phyloP scores from a whole-genome alignment of 2,888 invertebrate genomes.

The Hipparchia semele region DNA sequence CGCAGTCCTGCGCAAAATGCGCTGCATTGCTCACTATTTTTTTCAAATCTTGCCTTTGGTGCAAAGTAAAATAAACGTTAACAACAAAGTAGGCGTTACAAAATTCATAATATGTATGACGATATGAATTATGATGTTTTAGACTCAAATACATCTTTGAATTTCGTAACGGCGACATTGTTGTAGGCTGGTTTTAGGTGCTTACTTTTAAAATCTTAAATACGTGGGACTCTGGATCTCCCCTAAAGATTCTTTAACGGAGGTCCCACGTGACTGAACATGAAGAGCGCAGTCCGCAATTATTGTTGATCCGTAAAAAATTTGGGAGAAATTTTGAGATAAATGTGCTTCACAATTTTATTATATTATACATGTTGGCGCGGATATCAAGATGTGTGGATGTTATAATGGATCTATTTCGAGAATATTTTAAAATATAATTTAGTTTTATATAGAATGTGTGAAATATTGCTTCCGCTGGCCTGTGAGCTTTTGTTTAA shows the following conservation, averaged over 20 bases:
- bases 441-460: background rate
- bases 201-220: slow-evolving; percentile 4
- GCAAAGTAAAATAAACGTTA: too few species aligned
- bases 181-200: background rate
- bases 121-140: too few species aligned
- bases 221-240: too few species aligned
- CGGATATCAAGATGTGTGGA: background rate
- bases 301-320: slow-evolving; percentile 13
- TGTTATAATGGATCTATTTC: slow-evolving; percentile 3
- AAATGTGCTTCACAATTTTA: background rate
- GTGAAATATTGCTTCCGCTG: slow-evolving; percentile 1
- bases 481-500: background rate
- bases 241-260: slow-evolving; percentile 1
- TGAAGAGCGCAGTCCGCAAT: slow-evolving; percentile 14
- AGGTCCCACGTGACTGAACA: slow-evolving; percentile 9
- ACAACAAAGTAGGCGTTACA: too few species aligned
- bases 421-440: background rate
- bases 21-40: too few species aligned
- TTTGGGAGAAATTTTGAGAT: slow-evolving; percentile 14
- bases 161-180: background rate
- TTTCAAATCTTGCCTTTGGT: too few species aligned
- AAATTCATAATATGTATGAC: too few species aligned
- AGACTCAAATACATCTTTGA: background rate
- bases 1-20: too few species aligned
- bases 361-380: background rate